phyloP scores from a whole-genome alignment of 2,113 vertebrate species.

The Heptranchias perlo region DNA sequence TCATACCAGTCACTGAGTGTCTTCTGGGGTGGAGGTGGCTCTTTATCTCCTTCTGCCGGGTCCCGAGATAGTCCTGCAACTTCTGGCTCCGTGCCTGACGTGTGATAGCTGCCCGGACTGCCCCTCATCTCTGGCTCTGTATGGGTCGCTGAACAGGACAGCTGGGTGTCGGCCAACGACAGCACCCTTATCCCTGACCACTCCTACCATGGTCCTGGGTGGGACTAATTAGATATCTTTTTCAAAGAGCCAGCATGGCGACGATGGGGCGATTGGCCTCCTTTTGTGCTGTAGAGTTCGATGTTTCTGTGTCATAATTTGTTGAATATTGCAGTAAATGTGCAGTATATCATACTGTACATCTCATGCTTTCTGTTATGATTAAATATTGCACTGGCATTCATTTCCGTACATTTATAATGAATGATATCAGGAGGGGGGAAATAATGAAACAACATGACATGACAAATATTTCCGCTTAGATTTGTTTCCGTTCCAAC shows the following conservation, averaged over 20 bases:
- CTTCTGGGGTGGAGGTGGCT: not conserved
- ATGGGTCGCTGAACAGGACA: no score
- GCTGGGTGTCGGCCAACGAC: no score
- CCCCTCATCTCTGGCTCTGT: no score
- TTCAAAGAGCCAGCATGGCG: not conserved
- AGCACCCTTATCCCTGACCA: no score
- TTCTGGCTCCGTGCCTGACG: no score
- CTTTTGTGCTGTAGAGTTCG: not conserved
- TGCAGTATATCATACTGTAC: no score
- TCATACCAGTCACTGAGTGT: not conserved
- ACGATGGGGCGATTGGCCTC: not conserved
- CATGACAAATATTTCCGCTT: not conserved
- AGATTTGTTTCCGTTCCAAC: not conserved
- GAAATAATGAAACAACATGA: not conserved
- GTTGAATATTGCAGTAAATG: not conserved
- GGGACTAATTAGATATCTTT: no score
- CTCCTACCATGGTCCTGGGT: no score
- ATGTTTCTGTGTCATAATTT: not conserved
- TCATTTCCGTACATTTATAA: not conserved
- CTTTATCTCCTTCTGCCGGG: not conserved
- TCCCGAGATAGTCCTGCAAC: no score
- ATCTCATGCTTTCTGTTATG: not conserved
- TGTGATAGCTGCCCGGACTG: no score
- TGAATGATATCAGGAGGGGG: not conserved
- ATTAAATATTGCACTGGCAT: not conserved